These are phyloP conservation scores for Microchrysa polita DNA, from an alignment of 2,888 invertebrate species.

Conservation along the genomic window DNA sequence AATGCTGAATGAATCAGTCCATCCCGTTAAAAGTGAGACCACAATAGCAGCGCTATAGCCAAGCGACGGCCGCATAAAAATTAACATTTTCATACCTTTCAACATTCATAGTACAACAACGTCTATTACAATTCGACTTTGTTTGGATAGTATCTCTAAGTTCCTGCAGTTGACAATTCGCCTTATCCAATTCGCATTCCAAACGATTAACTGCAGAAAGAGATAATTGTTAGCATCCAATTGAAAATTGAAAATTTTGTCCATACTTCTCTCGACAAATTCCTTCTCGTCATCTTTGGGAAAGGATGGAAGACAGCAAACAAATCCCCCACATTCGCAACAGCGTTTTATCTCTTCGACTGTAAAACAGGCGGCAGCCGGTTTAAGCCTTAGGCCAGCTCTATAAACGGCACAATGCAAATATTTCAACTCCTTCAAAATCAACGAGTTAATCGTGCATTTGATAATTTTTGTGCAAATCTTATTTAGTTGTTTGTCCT, in stretches of 20 bases:
- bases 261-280: conserved; percentile 58
- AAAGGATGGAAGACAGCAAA: conserved; percentile 54
- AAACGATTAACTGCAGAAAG: conserved; percentile 54
- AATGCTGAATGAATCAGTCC: too few species aligned
- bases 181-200: conserved; percentile 59
- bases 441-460: conserved; percentile 56
- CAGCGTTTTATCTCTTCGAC: conserved; percentile 52
- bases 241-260: background rate
- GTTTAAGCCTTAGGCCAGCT: conserved; percentile 56
- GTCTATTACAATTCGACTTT: conserved; percentile 22
- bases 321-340: conserved; percentile 56
- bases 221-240: background rate
- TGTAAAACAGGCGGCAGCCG: conserved; percentile 44
- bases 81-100: conserved; percentile 2
- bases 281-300: conserved; percentile 57
- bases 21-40: too few species aligned
- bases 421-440: conserved; percentile 58
- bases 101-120: background rate
- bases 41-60: too few species aligned
- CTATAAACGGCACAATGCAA: conserved; percentile 59
- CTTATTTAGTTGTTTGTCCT: conserved; percentile 53
- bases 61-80: too few species aligned
- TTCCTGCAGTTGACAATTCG: conserved; percentile 56
- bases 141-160: conserved; percentile 51
- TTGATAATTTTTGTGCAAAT: conserved; percentile 59